phyloP scores from a whole-genome alignment of 2,888 invertebrate species.

The Conistra vaccinii region DNA sequence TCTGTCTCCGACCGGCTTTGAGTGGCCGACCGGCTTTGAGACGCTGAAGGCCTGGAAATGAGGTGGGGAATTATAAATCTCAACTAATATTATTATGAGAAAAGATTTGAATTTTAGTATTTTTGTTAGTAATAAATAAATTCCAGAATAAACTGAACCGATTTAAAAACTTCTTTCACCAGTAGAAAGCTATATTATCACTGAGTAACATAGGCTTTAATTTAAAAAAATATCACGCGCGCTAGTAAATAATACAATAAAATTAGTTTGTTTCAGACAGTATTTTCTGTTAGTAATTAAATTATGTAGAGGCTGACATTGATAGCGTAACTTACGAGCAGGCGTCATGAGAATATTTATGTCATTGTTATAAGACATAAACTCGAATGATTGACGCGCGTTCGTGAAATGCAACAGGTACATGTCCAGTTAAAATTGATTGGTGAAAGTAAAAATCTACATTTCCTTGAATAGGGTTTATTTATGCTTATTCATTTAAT shows the following conservation, averaged over 20 bases:
- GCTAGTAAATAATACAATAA: background rate
- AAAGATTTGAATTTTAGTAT: no score
- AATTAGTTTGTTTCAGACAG: background rate
- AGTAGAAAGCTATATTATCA: no score
- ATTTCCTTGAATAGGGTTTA: background rate
- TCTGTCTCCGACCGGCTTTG: slow-evolving; percentile 73
- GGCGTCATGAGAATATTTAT: background rate
- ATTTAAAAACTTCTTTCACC: background rate
- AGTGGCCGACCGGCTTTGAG: slow-evolving; percentile 70
- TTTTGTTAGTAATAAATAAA: background rate
- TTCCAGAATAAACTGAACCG: background rate
- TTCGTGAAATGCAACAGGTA: background rate
- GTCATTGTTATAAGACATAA: background rate
- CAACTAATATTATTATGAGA: background rate
- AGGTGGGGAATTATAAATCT: background rate
- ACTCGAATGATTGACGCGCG: background rate
- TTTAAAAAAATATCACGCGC: no score
- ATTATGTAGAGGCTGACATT: background rate
- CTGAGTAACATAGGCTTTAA: no score
- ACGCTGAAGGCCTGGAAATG: slow-evolving; percentile 43
- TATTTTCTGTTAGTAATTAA: background rate
- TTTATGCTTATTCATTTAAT: background rate
- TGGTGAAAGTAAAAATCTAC: background rate
- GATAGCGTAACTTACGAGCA: background rate
- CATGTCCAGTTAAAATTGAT: background rate